A percentile compares a stretch with the other conserved stretches of the same genome.
Evolutionary conservation across 2,888 invertebrate genomes (phyloP).

Genomic region (Chironomus tentans): DNA sequence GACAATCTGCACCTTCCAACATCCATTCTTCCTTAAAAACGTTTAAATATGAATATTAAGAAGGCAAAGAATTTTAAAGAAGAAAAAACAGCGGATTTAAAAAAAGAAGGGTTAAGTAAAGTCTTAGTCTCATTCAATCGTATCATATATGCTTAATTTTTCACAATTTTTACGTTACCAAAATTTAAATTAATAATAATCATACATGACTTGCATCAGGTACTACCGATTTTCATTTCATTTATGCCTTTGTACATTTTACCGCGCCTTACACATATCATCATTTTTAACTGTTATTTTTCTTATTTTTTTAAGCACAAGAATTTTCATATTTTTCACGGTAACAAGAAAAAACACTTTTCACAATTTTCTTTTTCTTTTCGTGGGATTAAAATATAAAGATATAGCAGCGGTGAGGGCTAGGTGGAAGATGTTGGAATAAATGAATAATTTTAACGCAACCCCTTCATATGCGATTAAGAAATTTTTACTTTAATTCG

Average conservation of each 20-base stretch:
- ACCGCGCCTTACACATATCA: background rate
- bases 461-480: background rate
- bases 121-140: too few species aligned
- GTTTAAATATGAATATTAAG: background rate
- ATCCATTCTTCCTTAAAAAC: background rate
- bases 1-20: background rate
- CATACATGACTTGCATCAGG: slow-evolving; percentile 1
- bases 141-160: slow-evolving; percentile 14
- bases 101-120: background rate
- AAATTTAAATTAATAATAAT: slow-evolving; percentile 20
- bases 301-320: too few species aligned
- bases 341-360: too few species aligned
- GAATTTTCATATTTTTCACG: too few species aligned
- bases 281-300: slow-evolving; percentile 23
- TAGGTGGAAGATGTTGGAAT: too few species aligned
- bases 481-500: background rate
- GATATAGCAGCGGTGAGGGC: too few species aligned
- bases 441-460: too few species aligned
- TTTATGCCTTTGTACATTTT: background rate
- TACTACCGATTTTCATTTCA: background rate
- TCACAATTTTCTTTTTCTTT: too few species aligned
- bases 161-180: slow-evolving; percentile 16
- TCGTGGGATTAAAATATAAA: too few species aligned
- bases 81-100: background rate
- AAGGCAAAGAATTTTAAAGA: background rate